Conservation (phyloP, 2,888 invertebrate genomes). For the Craniophora ligustri region DNA sequence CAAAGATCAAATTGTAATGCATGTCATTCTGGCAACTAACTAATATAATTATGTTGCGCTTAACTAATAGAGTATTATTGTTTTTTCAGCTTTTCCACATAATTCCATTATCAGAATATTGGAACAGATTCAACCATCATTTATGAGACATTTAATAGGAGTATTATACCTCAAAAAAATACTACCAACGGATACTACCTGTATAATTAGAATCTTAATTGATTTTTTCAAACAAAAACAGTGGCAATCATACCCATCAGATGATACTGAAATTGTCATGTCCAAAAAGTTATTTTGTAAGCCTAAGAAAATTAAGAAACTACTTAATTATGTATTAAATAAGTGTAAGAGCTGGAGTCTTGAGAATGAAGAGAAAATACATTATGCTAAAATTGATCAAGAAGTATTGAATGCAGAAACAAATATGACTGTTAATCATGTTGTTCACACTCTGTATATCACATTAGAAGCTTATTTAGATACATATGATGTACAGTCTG, state of each 20-base stretch:
- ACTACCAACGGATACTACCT: constrained; percentile 61
- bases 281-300: constrained; percentile 52
- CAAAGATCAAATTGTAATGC: too few relatives aligned
- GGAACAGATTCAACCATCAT: constrained; percentile 74
- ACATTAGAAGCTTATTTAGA: constrained; percentile 77
- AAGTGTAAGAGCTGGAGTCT: constrained; percentile 47
- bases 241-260: constrained; percentile 63
- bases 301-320: constrained; percentile 58
- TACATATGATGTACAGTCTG: constrained; percentile 69
- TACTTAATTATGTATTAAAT: constrained; percentile 61
- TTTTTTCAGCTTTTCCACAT: constrained; percentile 73
- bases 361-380: constrained; percentile 20
- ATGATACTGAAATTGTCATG: constrained; percentile 51
- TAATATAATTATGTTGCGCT: neutral
- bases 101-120: constrained; percentile 70
- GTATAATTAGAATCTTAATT: constrained; percentile 67
- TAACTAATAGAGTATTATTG: neutral
- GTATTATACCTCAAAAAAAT: constrained; percentile 64
- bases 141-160: constrained; percentile 74
- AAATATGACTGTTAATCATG: constrained; percentile 57
- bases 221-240: constrained; percentile 64
- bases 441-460: constrained; percentile 70
- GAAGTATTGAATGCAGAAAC: constrained; percentile 14
- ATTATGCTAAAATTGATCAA: constrained; percentile 62
- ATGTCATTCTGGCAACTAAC: too few relatives aligned